Base-by-base conservation (phyloP, 2,113 vertebrate genomes). In the Choloepus hoffmanni region DNA sequence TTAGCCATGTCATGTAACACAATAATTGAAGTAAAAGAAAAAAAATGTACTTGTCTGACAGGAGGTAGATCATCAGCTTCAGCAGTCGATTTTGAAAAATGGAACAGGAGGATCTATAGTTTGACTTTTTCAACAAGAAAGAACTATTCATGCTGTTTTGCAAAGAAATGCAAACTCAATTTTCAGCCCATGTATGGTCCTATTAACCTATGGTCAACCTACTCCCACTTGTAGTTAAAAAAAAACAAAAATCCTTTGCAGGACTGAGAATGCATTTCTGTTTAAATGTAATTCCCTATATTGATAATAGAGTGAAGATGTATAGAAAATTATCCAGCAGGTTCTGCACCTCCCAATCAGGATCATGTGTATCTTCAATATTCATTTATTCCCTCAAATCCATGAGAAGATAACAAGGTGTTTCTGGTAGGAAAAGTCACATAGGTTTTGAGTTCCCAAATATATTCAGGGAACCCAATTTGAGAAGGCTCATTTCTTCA, bases 241-340 rank as follows among this genome's bases (percentile, higher is more conserved):
- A 85, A 93, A 40, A 78, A 77, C 7, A n/a, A 21, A 48, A 11
- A 7, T 19, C n/a, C 55, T 50, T 74, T 79, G 11, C 78, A 74
- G 90, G 74, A 79, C 1, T 65, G 45, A 67, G 21, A 62, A 3
- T 2, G 55, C 67, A n/a, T 16, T 92, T 63, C 21, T 67, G 3
- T 58, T 85, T 83, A 43, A 60, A 79, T 58, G 13, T 58, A 76
- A 58, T 26, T 58, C 26, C 15, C 28, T 7, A 24, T 50, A 67
- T 8, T 48, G 5, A 33, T 33, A 43, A 68, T 23, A 7, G 5
- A n/a, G 30, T 48, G 1, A 4, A 15, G 28, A 1, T 0, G 3
- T 30, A 72, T 0, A 55, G 85, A 53, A 74, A 68, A 89, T 60
- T 33, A 76, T 28, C 33, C 33, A 63, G 9, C 28, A 74, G 77